Evolutionary conservation across 2,113 vertebrate species (phyloP), one percentile per base, ranked within the genome.

Genomic region (Nipponia nippon): DNA sequence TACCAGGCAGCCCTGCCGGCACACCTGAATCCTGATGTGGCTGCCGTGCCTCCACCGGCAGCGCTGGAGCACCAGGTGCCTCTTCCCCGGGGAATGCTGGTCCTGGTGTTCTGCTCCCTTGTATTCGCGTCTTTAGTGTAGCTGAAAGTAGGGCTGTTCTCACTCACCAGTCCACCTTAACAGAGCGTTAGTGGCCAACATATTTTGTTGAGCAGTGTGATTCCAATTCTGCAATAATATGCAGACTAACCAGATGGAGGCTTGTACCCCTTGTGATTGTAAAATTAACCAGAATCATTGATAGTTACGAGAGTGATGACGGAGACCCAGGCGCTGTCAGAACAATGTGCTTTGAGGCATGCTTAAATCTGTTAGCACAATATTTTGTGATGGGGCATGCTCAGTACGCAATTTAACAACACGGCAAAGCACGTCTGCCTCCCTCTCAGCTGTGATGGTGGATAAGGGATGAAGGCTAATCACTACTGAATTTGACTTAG

Each of bases 201-300:
- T 96, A 94, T 95, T 94, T 96, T 97, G 96, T 96, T 93, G 92
- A 96, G 93, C 95, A 73, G 92, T 93, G 89, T 73, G 97, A 92
- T 92, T 96, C 87, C 91, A 97, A 62, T 59, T 95, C 93, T 32
- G 62, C 82, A 83, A 10, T 93, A 85, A 80, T 95, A 95, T 97
- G 96, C 89, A 97, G 96, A 95, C 93, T 91, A 94, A 95, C 91
- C 97, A 97, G 95, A 96, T 96, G 96, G 97, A 97, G 95, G 59
- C 87, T 96, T 93, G 89, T 95, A 97, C 95, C 94, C 94, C 95
- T 97, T 53, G 82, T 73, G 94, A 95, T 96, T 95, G 93, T 97
- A 97, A 97, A 97, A 96, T 96, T 95, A 96, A 94, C 84, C 82
- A 86, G 94, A 93, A 95, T 95, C 93, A 85, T 90, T 96, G 95